A percentile compares a stretch with the other conserved stretches of the same genome.
phyloP scores from a whole-genome alignment of 2,797 vertebrate genomes.

The Champsocephalus esox region DNA sequence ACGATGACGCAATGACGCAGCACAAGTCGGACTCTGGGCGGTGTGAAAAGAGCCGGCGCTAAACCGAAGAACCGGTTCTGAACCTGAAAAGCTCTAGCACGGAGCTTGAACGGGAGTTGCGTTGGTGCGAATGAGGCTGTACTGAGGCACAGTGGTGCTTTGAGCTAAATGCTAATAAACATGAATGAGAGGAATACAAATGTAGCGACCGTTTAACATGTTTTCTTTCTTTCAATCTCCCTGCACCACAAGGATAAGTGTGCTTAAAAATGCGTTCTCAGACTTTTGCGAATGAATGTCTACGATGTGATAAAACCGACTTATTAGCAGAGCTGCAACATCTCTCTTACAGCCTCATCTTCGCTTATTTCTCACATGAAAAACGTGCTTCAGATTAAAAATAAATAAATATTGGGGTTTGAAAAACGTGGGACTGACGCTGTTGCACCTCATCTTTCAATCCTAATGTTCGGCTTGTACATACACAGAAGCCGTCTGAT shows the following conservation, averaged over 20 bases:
- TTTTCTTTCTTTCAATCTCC: not conserved
- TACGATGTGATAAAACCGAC: conserved; percentile 19
- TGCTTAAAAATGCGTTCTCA: conserved; percentile 1
- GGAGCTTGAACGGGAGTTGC: too few species aligned
- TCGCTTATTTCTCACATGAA: conserved; percentile 18
- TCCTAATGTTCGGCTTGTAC: conserved; percentile 45
- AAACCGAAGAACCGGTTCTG: too few species aligned
- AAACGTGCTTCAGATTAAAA: conserved; percentile 22
- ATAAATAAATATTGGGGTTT: conserved; percentile 34
- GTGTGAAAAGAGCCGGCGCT: too few species aligned
- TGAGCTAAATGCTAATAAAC: conserved; percentile 17
- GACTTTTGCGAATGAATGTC: not conserved
- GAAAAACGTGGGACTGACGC: conserved; percentile 21
- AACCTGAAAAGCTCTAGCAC: too few species aligned
- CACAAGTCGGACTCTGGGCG: too few species aligned
- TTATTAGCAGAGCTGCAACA: conserved; percentile 11
- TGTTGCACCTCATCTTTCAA: conserved; percentile 53
- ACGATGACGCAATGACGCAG: too few species aligned
- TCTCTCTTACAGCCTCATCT: conserved; percentile 30
- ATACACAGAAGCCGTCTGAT: conserved; percentile 58
- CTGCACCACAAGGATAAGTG: not conserved
- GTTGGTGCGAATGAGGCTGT: not conserved
- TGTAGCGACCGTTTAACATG: not conserved
- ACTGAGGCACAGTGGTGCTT: not conserved
- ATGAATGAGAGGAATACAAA: not conserved